Base-by-base conservation (phyloP, 2,888 invertebrate species). In the Panopea generosa region DNA sequence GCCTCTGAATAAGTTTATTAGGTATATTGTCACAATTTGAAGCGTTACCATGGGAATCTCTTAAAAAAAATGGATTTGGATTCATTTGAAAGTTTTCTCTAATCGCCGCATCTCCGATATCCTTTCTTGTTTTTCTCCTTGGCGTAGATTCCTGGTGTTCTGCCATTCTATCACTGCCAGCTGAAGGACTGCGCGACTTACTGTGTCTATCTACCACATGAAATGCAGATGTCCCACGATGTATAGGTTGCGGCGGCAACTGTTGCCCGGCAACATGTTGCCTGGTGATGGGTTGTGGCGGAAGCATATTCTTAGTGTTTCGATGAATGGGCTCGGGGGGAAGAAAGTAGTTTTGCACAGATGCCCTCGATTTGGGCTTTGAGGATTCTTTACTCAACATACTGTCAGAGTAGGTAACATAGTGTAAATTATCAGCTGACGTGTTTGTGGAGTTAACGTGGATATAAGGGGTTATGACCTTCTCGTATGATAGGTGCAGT, bases 151-250 rank as follows among this genome's bases (percentile, higher is more conserved):
- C 45, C 14, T 47, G n/a, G 11, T 18, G 7, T n/a, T 40, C 33
- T 0, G 52, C 57, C n/a, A 43, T 59, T 38, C 27, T 49, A 20
- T 80, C 79, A 47, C 74, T 80, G 2, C 56, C 45, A 2, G 66
- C 49, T 7, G 78, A 79, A 0, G 78, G 71, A 60, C 69, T 76
- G 7, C 72, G 27, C 2, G 72, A 76, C 29, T 60, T 72, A 14
- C 69, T 69, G 2, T 52, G 52, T n/a, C 75, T 45, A 24, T 80
- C 84, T 14, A 85, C 85, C 24, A 82, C 60, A 47, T 85, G 81
- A 52, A 85, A 85, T 1, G 85, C 85, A 18, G 84, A 85, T n/a
- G 56, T 52, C 2, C 85, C 80, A 14, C 85, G 55, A 18, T 82
- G 84, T 24, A 81, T 59, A 7, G 85, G 83, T 45, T 82, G 72